Evolutionary conservation across 2,888 invertebrate genomes (phyloP), one percentile per base, ranked within the genome.

Genomic region (Plemyria rubiginata): DNA sequence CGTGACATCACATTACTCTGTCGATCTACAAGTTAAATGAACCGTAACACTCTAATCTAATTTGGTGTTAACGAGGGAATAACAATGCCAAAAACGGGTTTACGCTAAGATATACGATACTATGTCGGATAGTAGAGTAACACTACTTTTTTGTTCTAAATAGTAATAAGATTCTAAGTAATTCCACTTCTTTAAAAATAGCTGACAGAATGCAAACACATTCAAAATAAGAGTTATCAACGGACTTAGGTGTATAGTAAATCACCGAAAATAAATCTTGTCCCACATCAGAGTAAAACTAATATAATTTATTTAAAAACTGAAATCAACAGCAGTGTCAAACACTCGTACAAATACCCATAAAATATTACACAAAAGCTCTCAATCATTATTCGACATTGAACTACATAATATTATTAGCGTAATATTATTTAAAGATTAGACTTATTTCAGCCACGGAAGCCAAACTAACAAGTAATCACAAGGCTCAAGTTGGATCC

Each of bases 61-160:
- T 72, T 70, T 73, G 72, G 71, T 73, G 65, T 77, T 58, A 74
- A 76, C 72, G 68, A 77, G 63, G 70, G 71, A 65, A 75, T 75
- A 77, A 76, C 79, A 77, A 77, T 76, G 70, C 76, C 79, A 78
- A 79, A 74, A 78, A 70, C 68, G 78, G 79, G 71, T 75, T 67
- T 70, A 71, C 65, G 65, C 70, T 73, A 75, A 71, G 60, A 68
- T 71, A 69, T 67, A 74, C 66, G 57, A 65, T 70, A 69, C 68
- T 70, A 74, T 68, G 71, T 65, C 70, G 67, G 70, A 70, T 67
- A 62, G 70, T 57, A 70, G 66, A 68, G 70, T 65, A 75, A 67
- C 68, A 64, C 67, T 75, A 67, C 66, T 12, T 41, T 45, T 28
- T 40, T 52, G 43, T n/a, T 38, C 13, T 60, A 54, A 54, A 36